Evolutionary conservation across 2,797 vertebrate genomes (phyloP), one percentile per base, ranked within the genome.

Genomic region (Anas flavirostris): DNA sequence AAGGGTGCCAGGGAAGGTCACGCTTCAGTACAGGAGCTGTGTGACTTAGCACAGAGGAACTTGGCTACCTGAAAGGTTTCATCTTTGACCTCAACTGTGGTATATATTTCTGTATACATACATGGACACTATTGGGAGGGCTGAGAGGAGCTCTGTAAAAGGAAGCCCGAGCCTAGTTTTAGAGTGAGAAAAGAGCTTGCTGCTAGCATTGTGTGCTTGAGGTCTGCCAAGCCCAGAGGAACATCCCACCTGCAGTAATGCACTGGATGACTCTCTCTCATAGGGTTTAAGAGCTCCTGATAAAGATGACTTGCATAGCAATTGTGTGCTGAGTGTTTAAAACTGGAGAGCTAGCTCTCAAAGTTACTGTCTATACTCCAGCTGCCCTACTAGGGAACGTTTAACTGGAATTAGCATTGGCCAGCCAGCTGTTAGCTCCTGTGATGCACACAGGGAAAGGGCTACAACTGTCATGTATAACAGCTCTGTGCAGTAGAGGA

Each of bases 121-220:
- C 17, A 63, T 5, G 28, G 64, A 29, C 18, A 43, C 58, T 7
- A 8, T 17, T 53, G 48, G 44, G 16, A 90, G 5, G 18, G 22
- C 18, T 76, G 76, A 41, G n/a, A 81, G 16, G 10, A 12, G 6
- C 7, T 73, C 6, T 9, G 1, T 18, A 56, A 77, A 70, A 35
- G 26, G 29, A 78, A 84, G 16, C 12, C 31, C 4, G 8, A 53
- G 29, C 25, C 23, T 44, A 60, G 31, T 17, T 87, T 25, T 14
- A 48, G 26, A 9, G 9, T 55, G 43, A 19, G 15, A 44, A 28
- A 43, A 75, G 35, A 60, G 3, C 10, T 35, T 55, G 16, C 8
- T 84, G 16, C 48, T 92, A 23, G 7, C 67, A 37, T 19, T 5
- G 1, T 1, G 2, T 46, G 39, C 0, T 0, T 0, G 4, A 75